Evolutionary conservation across 2,888 invertebrate species (phyloP).

Genomic region (Diadegma fenestrale): DNA sequence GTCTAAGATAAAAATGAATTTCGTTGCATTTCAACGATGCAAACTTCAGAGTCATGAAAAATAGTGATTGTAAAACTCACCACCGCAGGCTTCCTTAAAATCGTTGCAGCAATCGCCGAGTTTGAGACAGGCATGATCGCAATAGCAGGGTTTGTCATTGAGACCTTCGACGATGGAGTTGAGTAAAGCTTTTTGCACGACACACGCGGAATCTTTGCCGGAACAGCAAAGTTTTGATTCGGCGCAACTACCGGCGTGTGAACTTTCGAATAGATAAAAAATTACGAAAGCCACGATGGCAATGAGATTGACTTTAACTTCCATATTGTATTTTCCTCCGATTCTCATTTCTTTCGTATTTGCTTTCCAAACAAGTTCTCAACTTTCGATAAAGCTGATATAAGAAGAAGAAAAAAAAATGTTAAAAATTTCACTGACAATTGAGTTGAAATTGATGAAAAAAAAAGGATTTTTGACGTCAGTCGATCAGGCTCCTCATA

Average conservation of each 20-base stretch:
- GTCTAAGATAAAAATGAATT: too few relatives aligned
- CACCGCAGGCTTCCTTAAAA: slow-evolving; percentile 94
- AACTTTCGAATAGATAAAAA: slow-evolving; percentile 51
- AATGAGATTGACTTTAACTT: slow-evolving; percentile 13
- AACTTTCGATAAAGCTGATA: background rate
- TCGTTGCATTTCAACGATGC: too few relatives aligned
- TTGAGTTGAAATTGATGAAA: too few relatives aligned
- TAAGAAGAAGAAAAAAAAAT: background rate
- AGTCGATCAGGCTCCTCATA: background rate
- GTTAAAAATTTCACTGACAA: background rate
- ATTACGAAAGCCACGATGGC: slow-evolving; percentile 46
- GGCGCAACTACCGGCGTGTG: slow-evolving; percentile 89
- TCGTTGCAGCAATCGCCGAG: slow-evolving; percentile 95
- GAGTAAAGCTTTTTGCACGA: slow-evolving; percentile 92
- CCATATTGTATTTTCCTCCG: slow-evolving; percentile 44
- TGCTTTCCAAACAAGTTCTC: background rate
- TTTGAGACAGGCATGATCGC: slow-evolving; percentile 96
- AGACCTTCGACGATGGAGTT: slow-evolving; percentile 94
- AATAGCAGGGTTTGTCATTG: slow-evolving; percentile 95
- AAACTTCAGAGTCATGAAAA: too few relatives aligned
- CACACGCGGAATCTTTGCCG: slow-evolving; percentile 94
- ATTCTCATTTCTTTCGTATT: background rate
- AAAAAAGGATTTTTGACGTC: too few relatives aligned
- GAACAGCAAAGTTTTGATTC: slow-evolving; percentile 93
- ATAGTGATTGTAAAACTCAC: slow-evolving; percentile 85